Evolutionary conservation across 2,888 invertebrate species (phyloP).

Genomic region (Myathropa florea): DNA sequence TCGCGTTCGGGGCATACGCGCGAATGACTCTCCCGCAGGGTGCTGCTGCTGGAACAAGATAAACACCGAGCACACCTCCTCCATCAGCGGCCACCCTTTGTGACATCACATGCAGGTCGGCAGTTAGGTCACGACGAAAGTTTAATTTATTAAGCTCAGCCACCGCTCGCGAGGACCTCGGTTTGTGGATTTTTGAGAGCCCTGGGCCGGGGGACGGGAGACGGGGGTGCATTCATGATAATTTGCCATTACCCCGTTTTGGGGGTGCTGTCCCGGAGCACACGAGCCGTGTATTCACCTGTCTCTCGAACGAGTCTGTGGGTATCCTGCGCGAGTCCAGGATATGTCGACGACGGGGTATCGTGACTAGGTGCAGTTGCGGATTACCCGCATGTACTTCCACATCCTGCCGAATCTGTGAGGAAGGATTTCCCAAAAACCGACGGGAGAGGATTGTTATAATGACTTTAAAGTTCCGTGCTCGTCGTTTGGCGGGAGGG

Average conservation of each 20-base stretch:
- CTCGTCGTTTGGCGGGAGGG: slow-evolving; percentile 47
- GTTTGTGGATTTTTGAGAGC: slow-evolving; percentile 36
- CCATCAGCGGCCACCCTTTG: slow-evolving; percentile 13
- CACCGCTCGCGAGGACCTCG: slow-evolving; percentile 31
- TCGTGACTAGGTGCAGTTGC: slow-evolving; percentile 63
- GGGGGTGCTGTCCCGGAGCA: slow-evolving; percentile 21
- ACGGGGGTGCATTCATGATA: slow-evolving; percentile 48
- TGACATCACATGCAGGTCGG: slow-evolving; percentile 63
- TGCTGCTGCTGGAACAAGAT: slow-evolving; percentile 51
- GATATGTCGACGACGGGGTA: slow-evolving; percentile 43
- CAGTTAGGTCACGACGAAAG: slow-evolving; percentile 61
- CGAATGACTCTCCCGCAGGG: slow-evolving; percentile 29
- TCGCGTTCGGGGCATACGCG: slow-evolving; percentile 52
- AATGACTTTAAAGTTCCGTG: slow-evolving; percentile 55
- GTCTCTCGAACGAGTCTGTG: slow-evolving; percentile 13
- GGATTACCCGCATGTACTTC: slow-evolving; percentile 55
- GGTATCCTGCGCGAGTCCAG: not conserved
- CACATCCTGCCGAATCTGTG: slow-evolving; percentile 53
- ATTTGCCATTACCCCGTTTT: slow-evolving; percentile 47
- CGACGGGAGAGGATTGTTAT: slow-evolving; percentile 8
- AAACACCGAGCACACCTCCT: slow-evolving; percentile 46
- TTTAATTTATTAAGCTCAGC: slow-evolving; percentile 63
- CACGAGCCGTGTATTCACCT: slow-evolving; percentile 25
- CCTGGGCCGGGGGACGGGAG: not conserved
- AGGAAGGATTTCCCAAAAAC: slow-evolving; percentile 18